A percentile compares a stretch with the other conserved stretches of the same genome.
phyloP scores from a whole-genome alignment of 2,888 invertebrate species.

The Meteorus cinctellus region DNA sequence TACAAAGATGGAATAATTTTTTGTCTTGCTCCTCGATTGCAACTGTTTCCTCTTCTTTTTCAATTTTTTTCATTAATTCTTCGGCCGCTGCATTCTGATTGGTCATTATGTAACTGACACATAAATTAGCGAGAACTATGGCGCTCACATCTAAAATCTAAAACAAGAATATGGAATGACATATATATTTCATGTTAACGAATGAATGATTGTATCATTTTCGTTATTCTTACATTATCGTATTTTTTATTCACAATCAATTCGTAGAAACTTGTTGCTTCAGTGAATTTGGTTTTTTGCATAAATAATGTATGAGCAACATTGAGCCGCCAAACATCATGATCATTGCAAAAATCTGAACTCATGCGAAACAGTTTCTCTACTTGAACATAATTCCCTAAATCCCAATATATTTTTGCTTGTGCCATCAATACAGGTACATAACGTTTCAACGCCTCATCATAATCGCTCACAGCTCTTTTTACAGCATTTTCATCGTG shows the following conservation, averaged over 20 bases:
- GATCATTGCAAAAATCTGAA: conserved; percentile 98
- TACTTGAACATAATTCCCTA: conserved; percentile 95
- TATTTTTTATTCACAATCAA: conserved; percentile 96
- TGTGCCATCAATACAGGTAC: conserved; percentile 99
- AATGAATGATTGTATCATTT: background rate
- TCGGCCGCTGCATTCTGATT: conserved; percentile 99
- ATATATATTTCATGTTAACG: background rate
- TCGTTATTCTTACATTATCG: conserved; percentile 79
- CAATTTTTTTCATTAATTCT: conserved; percentile 98
- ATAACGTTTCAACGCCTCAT: conserved; percentile 92
- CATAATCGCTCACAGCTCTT: conserved; percentile 92
- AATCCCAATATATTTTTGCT: conserved; percentile 98
- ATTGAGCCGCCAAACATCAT: conserved; percentile 97
- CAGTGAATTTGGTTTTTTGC: conserved; percentile 99
- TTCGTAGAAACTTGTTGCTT: conserved; percentile 98
- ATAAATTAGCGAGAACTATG: conserved; percentile 98
- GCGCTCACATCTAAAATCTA: conserved; percentile 95
- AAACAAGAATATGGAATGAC: conserved; percentile 52
- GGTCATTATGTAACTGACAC: conserved; percentile 99
- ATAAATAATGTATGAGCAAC: conserved; percentile 99
- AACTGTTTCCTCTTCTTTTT: conserved; percentile 96
- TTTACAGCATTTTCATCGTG: conserved; percentile 92
- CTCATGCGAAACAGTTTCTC: conserved; percentile 98
- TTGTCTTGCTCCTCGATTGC: conserved; percentile 94
- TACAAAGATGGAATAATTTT: conserved; percentile 96